Evolutionary conservation across 2,797 vertebrate genomes (phyloP).

Genomic region (Dicrostonyx torquatus): DNA sequence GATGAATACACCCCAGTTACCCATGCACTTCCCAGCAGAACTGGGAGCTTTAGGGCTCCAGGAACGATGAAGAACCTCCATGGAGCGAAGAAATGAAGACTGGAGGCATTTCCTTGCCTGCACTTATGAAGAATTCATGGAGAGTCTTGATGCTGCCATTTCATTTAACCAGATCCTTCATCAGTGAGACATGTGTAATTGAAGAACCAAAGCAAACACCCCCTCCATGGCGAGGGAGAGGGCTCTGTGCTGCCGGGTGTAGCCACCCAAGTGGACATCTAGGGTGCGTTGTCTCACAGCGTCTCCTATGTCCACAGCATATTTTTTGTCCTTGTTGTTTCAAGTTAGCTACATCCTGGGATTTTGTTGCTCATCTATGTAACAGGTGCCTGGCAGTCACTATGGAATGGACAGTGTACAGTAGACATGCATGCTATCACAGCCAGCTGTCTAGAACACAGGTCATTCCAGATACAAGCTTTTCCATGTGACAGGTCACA

Average conservation of each 20-base stretch:
- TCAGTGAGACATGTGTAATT: slow-evolving; percentile 79
- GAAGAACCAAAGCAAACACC: slow-evolving; percentile 69
- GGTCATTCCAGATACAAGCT: neutral
- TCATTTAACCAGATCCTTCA: slow-evolving; percentile 82
- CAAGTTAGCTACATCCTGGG: no score
- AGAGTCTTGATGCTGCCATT: slow-evolving; percentile 77
- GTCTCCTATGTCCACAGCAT: neutral
- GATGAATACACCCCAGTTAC: slow-evolving; percentile 81
- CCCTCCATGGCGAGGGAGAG: neutral
- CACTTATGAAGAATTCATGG: slow-evolving; percentile 86
- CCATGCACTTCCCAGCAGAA: slow-evolving; percentile 73
- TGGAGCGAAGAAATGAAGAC: slow-evolving; percentile 81
- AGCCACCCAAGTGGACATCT: neutral
- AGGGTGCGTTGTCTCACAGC: accelerated
- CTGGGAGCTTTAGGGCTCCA: accelerated
- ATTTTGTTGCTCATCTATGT: neutral
- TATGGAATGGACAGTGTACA: accelerated
- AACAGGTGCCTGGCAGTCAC: neutral
- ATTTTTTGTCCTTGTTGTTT: neutral
- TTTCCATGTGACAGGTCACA: neutral
- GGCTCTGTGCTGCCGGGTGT: no score
- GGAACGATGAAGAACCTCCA: slow-evolving; percentile 80
- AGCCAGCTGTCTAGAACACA: neutral
- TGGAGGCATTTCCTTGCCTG: slow-evolving; percentile 76
- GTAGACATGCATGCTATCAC: neutral